Evolutionary conservation across 2,113 vertebrate genomes (phyloP).

Genomic region (Cygnus buccinator): DNA sequence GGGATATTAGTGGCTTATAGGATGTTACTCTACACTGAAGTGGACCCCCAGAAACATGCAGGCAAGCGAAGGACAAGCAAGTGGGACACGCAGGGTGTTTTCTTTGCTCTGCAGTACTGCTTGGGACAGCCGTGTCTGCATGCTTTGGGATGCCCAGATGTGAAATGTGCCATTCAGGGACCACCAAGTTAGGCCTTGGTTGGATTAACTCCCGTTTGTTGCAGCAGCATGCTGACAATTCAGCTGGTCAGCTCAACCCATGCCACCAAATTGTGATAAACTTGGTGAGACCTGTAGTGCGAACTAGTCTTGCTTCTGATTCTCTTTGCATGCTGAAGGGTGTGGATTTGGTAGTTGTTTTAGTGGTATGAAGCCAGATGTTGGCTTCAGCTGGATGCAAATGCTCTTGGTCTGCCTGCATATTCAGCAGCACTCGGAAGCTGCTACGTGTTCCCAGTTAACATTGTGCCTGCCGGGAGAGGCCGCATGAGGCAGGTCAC

Average conservation of each 20-base stretch:
- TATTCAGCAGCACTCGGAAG: not conserved
- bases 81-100: not conserved
- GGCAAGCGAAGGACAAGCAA: not conserved
- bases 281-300: not conserved
- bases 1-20: not conserved
- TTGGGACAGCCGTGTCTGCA: not conserved
- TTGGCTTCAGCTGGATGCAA: not conserved
- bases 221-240: not conserved
- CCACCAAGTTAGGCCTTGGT: not conserved
- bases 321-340: not conserved
- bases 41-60: not conserved
- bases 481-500: not conserved
- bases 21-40: not conserved
- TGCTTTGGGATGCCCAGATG: fast-evolving
- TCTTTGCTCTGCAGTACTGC: not conserved
- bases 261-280: not conserved
- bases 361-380: not conserved
- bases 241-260: not conserved
- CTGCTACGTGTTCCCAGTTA: not conserved
- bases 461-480: not conserved
- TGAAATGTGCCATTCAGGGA: not conserved
- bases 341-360: not conserved
- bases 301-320: not conserved
- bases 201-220: not conserved
- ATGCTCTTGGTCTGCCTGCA: not conserved